Percentiles rank a stretch among this genome's conserved stretches.
These are phyloP conservation scores for Erynnis tages DNA, from an alignment of 2,888 invertebrate genomes.

Conservation along the genomic window DNA sequence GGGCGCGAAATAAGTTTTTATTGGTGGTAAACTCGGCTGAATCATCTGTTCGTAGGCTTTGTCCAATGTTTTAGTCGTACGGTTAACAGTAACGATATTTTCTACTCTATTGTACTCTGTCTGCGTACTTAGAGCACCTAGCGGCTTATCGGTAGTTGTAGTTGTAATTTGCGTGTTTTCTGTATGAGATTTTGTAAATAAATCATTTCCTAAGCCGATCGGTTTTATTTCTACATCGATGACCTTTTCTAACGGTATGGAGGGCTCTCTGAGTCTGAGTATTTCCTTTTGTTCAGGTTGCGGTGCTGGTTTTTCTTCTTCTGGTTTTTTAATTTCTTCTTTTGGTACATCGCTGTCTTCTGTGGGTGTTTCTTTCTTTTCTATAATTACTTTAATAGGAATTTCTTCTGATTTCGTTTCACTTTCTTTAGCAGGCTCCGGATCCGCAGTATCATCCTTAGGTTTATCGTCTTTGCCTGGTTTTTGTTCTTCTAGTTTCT, in stretches of 20 bases:
- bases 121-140: conserved; percentile 57
- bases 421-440: conserved; percentile 31
- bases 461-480: conserved; percentile 36
- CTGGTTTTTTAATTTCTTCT: conserved; percentile 41
- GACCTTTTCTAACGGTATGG: conserved; percentile 69
- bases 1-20: conserved; percentile 67
- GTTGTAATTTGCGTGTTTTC: conserved; percentile 73
- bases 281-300: conserved; percentile 45
- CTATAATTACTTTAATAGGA: conserved; percentile 27
- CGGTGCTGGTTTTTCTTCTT: conserved; percentile 32
- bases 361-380: conserved; percentile 7
- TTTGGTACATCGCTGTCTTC: conserved; percentile 7
- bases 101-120: conserved; percentile 72
- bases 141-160: conserved; percentile 52
- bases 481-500: conserved; percentile 33
- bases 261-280: conserved; percentile 63
- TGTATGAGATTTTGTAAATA: conserved; percentile 64
- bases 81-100: conserved; percentile 71
- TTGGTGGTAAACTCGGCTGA: conserved; percentile 59
- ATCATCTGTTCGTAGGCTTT: conserved; percentile 61
- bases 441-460: conserved; percentile 32
- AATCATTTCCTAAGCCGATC: conserved; percentile 58
- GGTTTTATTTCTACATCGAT: conserved; percentile 76
- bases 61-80: conserved; percentile 69
- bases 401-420: conserved; percentile 29